phyloP scores from a whole-genome alignment of 2,113 vertebrate genomes.

The Melanerpes aurifrons region DNA sequence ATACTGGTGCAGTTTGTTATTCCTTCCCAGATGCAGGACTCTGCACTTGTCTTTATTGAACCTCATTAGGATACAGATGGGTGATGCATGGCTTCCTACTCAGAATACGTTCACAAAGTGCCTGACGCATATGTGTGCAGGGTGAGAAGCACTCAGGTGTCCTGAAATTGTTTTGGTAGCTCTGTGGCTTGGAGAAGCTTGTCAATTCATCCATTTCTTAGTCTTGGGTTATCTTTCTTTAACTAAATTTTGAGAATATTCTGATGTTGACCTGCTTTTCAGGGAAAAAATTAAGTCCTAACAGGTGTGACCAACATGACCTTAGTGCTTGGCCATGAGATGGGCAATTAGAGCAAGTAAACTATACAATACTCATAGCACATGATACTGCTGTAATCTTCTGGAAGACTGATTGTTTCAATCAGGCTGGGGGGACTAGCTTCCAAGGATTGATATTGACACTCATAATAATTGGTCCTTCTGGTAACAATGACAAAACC shows the following conservation, averaged over 20 bases:
- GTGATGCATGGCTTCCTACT: neutral
- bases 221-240: neutral
- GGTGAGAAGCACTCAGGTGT: neutral
- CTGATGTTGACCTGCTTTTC: neutral
- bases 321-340: constrained; percentile 5
- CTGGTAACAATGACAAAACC: constrained; percentile 39
- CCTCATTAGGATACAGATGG: no score
- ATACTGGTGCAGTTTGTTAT: no score
- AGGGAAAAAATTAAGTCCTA: neutral
- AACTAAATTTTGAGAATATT: neutral
- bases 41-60: no score
- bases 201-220: neutral
- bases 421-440: neutral
- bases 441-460: constrained; percentile 36
- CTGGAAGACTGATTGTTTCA: constrained; percentile 47
- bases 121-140: neutral
- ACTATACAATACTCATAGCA: constrained; percentile 53
- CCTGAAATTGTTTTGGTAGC: neutral
- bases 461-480: constrained; percentile 24
- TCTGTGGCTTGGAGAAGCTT: neutral
- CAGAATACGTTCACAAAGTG: neutral
- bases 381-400: constrained; percentile 14
- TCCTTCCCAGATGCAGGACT: no score
- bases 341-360: constrained; percentile 58
- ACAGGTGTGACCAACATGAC: neutral